Conservation (phyloP, 2,888 invertebrate genomes). For the Barypeithes pellucidus region DNA sequence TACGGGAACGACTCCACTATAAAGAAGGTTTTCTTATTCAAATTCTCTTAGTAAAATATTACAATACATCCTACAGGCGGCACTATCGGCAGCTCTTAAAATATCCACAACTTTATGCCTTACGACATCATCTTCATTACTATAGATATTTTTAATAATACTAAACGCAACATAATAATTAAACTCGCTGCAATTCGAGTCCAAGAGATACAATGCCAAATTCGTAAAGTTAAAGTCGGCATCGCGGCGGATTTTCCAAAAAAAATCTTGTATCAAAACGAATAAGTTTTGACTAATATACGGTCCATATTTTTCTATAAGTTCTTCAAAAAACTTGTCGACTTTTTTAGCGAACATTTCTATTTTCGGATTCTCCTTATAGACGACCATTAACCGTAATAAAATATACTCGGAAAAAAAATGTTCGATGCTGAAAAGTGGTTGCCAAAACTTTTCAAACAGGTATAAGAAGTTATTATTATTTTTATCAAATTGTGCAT, state of each 20-base stretch:
- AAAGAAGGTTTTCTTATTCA: too few species aligned
- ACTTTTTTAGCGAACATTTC: conserved; percentile 26
- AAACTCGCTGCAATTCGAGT: conserved; percentile 11
- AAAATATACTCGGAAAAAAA: conserved; percentile 30
- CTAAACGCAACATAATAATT: conserved; percentile 26
- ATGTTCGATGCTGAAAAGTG: conserved; percentile 25
- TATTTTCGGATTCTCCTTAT: conserved; percentile 1
- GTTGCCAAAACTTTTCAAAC: conserved; percentile 32
- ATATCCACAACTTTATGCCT: neutral
- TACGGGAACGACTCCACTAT: too few species aligned
- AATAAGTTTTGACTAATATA: conserved; percentile 23
- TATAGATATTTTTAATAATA: neutral
- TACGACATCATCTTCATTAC: neutral
- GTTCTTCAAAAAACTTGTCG: conserved; percentile 13
- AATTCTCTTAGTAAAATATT: neutral
- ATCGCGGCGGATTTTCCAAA: neutral
- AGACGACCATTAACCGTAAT: conserved; percentile 20
- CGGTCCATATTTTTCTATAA: conserved; percentile 27
- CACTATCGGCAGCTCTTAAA: neutral
- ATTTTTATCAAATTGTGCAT: neutral
- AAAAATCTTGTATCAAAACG: conserved; percentile 7
- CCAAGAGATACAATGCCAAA: conserved; percentile 16
- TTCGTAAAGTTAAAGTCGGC: neutral
- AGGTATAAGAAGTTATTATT: conserved; percentile 8
- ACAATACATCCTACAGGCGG: neutral